Evolutionary conservation across 37 sponge, comb jelly and placozoan genomes (phyloP).

Genomic region (Cladorhizidae sp.): DNA sequence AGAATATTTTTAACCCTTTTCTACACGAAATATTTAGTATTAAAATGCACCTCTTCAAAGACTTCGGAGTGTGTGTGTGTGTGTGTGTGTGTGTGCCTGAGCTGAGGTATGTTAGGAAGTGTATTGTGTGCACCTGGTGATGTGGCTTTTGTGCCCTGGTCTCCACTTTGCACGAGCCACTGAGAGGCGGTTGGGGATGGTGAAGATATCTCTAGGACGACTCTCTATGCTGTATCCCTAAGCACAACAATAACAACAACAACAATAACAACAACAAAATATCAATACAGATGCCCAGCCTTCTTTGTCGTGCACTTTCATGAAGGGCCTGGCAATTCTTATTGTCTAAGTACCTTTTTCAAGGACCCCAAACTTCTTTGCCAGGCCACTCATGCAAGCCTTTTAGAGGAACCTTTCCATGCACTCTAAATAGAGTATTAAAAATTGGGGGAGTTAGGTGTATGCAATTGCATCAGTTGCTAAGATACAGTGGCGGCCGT

Average conservation of each 20-base stretch:
- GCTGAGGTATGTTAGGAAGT: neutral
- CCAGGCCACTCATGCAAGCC: no score
- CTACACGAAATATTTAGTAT: no score
- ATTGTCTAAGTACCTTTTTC: no score
- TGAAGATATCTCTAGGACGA: constrained; percentile 43
- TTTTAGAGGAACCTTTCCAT: no score
- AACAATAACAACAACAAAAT: neutral
- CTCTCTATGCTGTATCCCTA: constrained; percentile 15
- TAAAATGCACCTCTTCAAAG: no score
- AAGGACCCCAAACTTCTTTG: no score
- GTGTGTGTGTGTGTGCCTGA: constrained; percentile 9
- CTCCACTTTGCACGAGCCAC: constrained; percentile 78
- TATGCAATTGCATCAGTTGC: no score
- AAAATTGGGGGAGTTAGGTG: no score
- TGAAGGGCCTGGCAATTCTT: no score
- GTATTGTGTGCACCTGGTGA: constrained; percentile 41
- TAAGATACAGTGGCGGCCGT: no score
- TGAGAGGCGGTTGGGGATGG: constrained; percentile 52
- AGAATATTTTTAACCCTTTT: constrained; percentile 5
- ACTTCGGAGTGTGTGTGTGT: constrained; percentile 1
- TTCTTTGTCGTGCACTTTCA: no score
- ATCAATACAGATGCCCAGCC: neutral
- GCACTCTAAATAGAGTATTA: no score
- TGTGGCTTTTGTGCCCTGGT: constrained; percentile 36
- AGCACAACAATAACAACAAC: neutral